These are phyloP conservation scores for Corynorhinus townsendii DNA, from an alignment of 2,113 vertebrate genomes.

Conservation along the genomic window DNA sequence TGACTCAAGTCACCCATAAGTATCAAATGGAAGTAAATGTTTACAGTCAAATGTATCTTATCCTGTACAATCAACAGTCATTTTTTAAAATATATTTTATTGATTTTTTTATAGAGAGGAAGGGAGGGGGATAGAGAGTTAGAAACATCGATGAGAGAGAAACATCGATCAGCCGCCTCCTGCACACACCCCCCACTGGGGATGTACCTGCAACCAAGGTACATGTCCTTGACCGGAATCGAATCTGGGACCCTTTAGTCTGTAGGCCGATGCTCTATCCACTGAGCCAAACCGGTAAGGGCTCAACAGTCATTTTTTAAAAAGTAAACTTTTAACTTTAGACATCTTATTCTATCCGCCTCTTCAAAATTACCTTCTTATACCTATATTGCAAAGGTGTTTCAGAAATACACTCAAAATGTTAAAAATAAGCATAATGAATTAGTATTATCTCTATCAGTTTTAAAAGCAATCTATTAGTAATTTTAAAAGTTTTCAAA, in stretches of 20 bases:
- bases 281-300: no score
- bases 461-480: neutral
- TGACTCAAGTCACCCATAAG: neutral
- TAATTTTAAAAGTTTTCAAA: neutral
- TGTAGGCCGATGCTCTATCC: no score
- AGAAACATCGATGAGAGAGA: no score
- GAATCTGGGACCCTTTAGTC: no score
- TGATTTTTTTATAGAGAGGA: no score
- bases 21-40: neutral
- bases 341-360: neutral
- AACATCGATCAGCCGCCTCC: no score
- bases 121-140: no score
- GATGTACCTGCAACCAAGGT: no score
- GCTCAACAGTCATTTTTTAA: neutral
- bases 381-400: neutral
- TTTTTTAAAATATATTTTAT: no score
- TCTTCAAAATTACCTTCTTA: neutral
- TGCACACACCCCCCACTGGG: no score
- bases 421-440: neutral
- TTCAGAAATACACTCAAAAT: neutral
- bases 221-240: no score
- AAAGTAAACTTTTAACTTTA: neutral
- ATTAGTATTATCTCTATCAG: neutral
- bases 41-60: neutral
- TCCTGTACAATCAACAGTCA: neutral